A percentile compares a stretch with the other conserved stretches of the same genome.
phyloP scores from a whole-genome alignment of 2,888 invertebrate species.

The Drosophila monieri region DNA sequence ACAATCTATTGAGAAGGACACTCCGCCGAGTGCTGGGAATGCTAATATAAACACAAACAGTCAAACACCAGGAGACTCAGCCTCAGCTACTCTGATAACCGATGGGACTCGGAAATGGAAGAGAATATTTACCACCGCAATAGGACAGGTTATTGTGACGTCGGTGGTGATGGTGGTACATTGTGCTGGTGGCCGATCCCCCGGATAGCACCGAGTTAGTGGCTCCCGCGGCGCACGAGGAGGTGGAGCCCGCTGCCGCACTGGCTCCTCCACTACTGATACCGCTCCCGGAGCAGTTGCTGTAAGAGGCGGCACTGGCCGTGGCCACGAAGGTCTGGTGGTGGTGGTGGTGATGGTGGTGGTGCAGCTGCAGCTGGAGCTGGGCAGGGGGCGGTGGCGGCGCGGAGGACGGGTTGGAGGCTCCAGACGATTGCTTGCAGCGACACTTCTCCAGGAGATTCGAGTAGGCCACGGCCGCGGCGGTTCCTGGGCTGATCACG shows the following conservation, averaged over 20 bases:
- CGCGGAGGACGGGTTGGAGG: slow-evolving; percentile 38
- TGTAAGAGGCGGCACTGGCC: slow-evolving; percentile 69
- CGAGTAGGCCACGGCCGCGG: slow-evolving; percentile 54
- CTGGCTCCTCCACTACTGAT: slow-evolving; percentile 24
- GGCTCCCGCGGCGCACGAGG: slow-evolving; percentile 32
- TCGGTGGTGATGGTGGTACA: slow-evolving; percentile 83
- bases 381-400: slow-evolving; percentile 66
- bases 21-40: slow-evolving; percentile 29
- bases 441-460: slow-evolving; percentile 80
- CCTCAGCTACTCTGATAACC: background rate
- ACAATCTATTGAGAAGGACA: slow-evolving; percentile 35
- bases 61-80: background rate
- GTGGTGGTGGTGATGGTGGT: slow-evolving; percentile 75
- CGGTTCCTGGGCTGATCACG: slow-evolving; percentile 30
- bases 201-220: slow-evolving; percentile 23
- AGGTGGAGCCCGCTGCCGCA: slow-evolving; percentile 29
- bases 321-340: slow-evolving; percentile 77
- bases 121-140: slow-evolving; percentile 83
- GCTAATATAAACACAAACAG: background rate
- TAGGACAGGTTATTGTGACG: slow-evolving; percentile 84
- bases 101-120: background rate
- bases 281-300: slow-evolving; percentile 54
- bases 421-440: slow-evolving; percentile 64
- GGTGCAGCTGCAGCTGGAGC: slow-evolving; percentile 77
- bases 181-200: slow-evolving; percentile 61